A percentile compares a stretch with the other conserved stretches of the same genome.
Evolutionary conservation across 1,140 invertebrate species (phyloP).

Genomic region (Aradophagus sp.): DNA sequence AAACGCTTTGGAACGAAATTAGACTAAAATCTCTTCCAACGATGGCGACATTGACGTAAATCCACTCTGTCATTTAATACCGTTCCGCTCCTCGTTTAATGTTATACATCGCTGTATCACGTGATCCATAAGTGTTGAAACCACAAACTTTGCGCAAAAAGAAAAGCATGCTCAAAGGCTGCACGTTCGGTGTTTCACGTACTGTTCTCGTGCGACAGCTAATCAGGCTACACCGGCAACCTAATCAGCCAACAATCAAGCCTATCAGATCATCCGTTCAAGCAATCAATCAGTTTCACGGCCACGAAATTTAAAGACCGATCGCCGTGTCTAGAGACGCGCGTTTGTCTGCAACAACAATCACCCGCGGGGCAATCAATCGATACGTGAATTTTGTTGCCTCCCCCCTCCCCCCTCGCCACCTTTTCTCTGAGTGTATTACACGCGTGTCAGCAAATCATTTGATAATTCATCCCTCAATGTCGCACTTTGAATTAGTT

Average conservation of each 20-base stretch:
- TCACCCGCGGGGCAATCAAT: no score
- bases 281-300: slow-evolving; percentile 3
- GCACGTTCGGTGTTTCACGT: slow-evolving; percentile 52
- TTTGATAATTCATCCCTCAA: no score
- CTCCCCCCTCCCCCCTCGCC: no score
- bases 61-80: slow-evolving; percentile 50
- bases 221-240: slow-evolving; percentile 25
- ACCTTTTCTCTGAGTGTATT: no score
- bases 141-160: slow-evolving; percentile 35
- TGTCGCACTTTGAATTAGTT: no score
- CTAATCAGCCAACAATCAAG: slow-evolving; percentile 27
- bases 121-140: slow-evolving; percentile 50
- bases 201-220: slow-evolving; percentile 32
- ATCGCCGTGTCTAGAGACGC: no score
- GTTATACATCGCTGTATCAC: slow-evolving; percentile 54
- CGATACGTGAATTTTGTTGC: no score
- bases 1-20: slow-evolving; percentile 33
- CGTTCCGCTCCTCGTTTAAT: slow-evolving; percentile 50
- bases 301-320: not conserved
- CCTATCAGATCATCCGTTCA: slow-evolving; percentile 14
- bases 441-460: no score
- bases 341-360: no score
- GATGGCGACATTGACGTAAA: slow-evolving; percentile 54
- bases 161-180: slow-evolving; percentile 50
- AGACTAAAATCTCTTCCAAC: slow-evolving; percentile 54